A percentile compares a stretch with the other conserved stretches of the same genome.
Conservation (phyloP, 2,888 invertebrate genomes). For the Ormyrus labotus region DNA sequence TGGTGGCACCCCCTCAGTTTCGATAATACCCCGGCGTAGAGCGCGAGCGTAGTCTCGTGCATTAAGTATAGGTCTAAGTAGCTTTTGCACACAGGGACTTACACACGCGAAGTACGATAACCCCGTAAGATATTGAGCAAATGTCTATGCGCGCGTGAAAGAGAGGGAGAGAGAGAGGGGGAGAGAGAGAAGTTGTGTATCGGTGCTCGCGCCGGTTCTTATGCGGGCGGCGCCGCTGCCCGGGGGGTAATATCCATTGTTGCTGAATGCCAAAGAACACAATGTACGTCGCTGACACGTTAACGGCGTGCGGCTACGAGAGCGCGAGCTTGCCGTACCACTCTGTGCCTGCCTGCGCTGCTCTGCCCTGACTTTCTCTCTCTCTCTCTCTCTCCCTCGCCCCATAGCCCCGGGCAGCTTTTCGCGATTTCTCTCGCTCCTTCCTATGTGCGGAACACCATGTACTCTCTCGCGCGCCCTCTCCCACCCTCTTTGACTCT, state of each 20-base stretch:
- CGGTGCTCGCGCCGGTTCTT: background rate
- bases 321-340: slow-evolving; percentile 8
- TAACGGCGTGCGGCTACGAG: background rate
- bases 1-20: background rate
- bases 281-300: slow-evolving; percentile 15
- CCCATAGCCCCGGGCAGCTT: background rate
- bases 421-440: slow-evolving; percentile 35
- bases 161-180: too few relatives aligned
- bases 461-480: background rate
- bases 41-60: slow-evolving; percentile 1
- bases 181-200: too few relatives aligned
- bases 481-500: background rate
- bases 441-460: too few relatives aligned
- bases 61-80: slow-evolving; percentile 47
- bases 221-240: background rate
- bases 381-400: background rate
- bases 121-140: slow-evolving; percentile 49
- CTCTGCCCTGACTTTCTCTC: too few relatives aligned
- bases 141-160: slow-evolving; percentile 11
- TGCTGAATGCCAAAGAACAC: slow-evolving; percentile 30
- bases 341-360: background rate
- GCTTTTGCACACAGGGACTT: background rate
- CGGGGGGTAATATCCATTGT: slow-evolving; percentile 35
- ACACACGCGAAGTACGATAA: slow-evolving; percentile 8
- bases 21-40: background rate